Evolutionary conservation across 2,113 vertebrate genomes (phyloP), one percentile per base, ranked within the genome.

Genomic region (Aegithalos caudatus): DNA sequence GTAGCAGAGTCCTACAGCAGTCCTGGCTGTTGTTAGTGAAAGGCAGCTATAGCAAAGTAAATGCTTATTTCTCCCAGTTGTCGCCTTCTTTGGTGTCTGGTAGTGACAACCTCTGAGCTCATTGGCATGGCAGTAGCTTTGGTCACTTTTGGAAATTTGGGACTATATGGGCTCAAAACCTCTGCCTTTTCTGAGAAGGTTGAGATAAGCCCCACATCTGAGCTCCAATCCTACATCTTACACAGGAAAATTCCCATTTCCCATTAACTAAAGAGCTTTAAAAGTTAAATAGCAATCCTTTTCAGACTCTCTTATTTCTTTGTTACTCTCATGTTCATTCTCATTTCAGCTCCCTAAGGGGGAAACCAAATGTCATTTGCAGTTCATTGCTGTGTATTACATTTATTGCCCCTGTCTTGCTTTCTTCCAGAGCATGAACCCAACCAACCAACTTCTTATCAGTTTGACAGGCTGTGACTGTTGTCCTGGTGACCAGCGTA

Each of bases 391-490:
- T 86, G 35, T 25, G 44, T 78, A 27, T 83, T 78, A 58, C 53
- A 13, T 94, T 95, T 86, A 58, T 66, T 92, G 60, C 58, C n/a
- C 77, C 3, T 0, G 5, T 87, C 78, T 94, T 94, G 38, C 33
- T 82, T 56, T 93, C 48, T 81, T 58, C 81, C 69, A 57, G 66
- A 93, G 53, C 80, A 65, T 45, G 67, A 94, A 47, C 70, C 33
- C 48, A 84, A 61, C 45, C 7, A 2, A 62, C 69, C 56, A 84
- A 73, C 48, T 89, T 78, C 91, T 96, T 96, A 96, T 96, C 96
- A 37, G 33, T 86, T 44, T 94, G 81, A 92, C 76, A 64, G 60
- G 60, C 81, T 83, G 71, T 90, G 76, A 29, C 84, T 92, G 91
- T 84, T 88, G 91, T 95, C 86, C 48, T 91, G 88, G 88, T 84